Evolutionary conservation across 2,113 vertebrate genomes (phyloP).

Genomic region (Okapia johnstoni): DNA sequence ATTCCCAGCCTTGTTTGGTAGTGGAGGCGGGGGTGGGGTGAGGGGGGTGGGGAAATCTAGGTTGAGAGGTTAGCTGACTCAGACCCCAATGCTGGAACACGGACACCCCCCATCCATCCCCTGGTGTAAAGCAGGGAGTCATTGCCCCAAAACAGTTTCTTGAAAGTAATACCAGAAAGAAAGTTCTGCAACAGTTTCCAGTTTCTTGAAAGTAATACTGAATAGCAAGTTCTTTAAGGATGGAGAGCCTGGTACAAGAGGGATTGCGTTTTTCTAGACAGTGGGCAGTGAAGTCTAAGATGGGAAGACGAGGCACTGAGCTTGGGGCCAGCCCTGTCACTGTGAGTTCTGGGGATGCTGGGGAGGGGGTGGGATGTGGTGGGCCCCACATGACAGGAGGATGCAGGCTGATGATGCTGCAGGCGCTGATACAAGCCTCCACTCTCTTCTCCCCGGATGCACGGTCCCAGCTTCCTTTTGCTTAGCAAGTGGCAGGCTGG

Average conservation of each 20-base stretch:
- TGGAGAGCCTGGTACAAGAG: neutral
- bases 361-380: neutral
- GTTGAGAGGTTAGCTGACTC: neutral
- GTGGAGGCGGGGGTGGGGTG: neutral
- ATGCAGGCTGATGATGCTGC: neutral
- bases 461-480: neutral
- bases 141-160: neutral
- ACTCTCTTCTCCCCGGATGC: neutral
- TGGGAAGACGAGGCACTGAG: neutral
- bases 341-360: neutral
- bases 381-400: neutral
- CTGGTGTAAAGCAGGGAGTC: neutral
- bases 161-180: neutral
- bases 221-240: neutral
- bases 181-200: neutral
- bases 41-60: too few species aligned
- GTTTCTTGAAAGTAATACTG: neutral
- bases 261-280: neutral
- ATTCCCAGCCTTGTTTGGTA: neutral
- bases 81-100: neutral
- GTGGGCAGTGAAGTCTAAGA: neutral
- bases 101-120: accelerated
- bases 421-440: neutral
- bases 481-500: accelerated
- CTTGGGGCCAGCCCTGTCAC: accelerated